Conservation (phyloP, 1,140 invertebrate species). For the Limonius californicus region DNA sequence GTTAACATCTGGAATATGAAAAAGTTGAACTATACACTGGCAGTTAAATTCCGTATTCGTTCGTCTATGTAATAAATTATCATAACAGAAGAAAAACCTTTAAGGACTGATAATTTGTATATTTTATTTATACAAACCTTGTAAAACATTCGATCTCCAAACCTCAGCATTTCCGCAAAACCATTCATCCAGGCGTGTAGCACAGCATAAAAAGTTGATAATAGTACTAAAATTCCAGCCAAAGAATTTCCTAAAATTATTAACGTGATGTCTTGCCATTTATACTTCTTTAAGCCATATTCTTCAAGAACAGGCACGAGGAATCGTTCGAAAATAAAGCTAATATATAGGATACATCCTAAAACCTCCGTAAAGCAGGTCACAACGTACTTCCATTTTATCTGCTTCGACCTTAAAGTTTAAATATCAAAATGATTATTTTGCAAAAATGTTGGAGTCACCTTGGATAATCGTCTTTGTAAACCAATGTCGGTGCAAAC, state of each 20-base stretch:
- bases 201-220: constrained; percentile 80
- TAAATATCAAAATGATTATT: neutral
- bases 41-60: too few relatives aligned
- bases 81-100: too few relatives aligned
- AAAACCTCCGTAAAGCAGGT: neutral
- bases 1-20: too few relatives aligned
- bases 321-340: neutral
- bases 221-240: constrained; percentile 67
- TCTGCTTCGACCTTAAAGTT: neutral
- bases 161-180: constrained; percentile 79
- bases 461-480: constrained; percentile 11
- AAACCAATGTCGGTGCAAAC: constrained; percentile 15
- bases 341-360: neutral
- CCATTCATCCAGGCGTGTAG: constrained; percentile 88
- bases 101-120: too few relatives aligned
- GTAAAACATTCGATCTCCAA: constrained; percentile 83
- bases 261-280: neutral
- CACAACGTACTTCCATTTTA: neutral
- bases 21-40: too few relatives aligned
- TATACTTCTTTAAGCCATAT: neutral
- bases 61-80: too few relatives aligned
- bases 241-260: constrained; percentile 48
- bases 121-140: constrained; percentile 52
- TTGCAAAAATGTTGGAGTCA: neutral
- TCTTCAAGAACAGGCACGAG: neutral